Evolutionary conservation across 2,888 invertebrate genomes (phyloP).

Genomic region (Hetaerina titia): DNA sequence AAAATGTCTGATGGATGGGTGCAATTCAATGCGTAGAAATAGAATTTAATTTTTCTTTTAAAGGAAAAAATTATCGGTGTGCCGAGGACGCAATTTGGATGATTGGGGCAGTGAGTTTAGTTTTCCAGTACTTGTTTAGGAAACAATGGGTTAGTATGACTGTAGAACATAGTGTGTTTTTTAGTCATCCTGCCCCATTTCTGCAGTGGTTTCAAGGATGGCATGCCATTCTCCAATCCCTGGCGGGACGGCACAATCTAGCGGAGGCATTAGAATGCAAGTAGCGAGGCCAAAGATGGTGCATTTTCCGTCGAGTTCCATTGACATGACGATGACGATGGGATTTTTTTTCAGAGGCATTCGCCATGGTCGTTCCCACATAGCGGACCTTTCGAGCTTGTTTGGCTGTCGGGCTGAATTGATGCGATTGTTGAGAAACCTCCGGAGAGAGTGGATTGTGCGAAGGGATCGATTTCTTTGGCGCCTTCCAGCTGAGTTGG

Average conservation of each 20-base stretch:
- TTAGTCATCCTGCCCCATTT: too few species aligned
- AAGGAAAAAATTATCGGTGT: too few species aligned
- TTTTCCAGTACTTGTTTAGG: too few species aligned
- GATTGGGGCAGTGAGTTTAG: too few species aligned
- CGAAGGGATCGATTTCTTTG: neutral
- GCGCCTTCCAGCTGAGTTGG: neutral
- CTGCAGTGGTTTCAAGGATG: neutral
- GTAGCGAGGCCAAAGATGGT: neutral
- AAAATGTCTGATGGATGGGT: too few species aligned
- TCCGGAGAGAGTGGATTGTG: neutral
- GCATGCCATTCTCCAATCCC: neutral
- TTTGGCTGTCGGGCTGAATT: neutral
- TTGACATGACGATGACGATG: neutral
- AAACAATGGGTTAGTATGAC: too few species aligned
- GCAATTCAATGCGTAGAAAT: too few species aligned
- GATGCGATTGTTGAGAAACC: conserved; percentile 3
- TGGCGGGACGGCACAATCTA: neutral
- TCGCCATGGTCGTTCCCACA: neutral
- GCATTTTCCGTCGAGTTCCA: neutral
- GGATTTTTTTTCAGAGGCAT: neutral
- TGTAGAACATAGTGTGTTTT: too few species aligned
- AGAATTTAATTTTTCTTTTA: too few species aligned
- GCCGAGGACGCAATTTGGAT: too few species aligned
- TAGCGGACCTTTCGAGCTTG: neutral
- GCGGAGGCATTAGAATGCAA: neutral